Conservation (phyloP, 2,888 invertebrate species). For the Elmis aenea region DNA sequence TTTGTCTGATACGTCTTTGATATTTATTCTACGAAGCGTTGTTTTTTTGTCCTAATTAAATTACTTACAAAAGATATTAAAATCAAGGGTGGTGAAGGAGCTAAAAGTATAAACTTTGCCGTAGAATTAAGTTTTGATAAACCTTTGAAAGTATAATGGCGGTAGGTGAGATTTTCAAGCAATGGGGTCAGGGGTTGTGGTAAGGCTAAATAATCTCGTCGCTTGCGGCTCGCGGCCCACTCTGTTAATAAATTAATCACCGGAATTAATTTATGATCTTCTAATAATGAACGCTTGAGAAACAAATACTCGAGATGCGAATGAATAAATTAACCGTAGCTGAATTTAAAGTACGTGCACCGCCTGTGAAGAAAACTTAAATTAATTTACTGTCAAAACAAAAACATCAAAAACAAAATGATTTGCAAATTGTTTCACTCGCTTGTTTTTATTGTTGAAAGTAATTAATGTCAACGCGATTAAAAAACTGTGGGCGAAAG, state of each 20-base stretch:
- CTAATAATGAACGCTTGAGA: slow-evolving; percentile 38
- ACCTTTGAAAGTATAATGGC: no score
- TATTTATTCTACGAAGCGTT: no score
- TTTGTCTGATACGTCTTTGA: no score
- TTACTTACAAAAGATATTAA: no score
- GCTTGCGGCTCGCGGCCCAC: slow-evolving; percentile 11
- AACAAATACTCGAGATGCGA: slow-evolving; percentile 36
- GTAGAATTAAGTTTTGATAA: no score
- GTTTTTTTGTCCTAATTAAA: no score
- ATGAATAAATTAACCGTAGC: slow-evolving; percentile 36
- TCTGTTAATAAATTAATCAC: slow-evolving; percentile 36
- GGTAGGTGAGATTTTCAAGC: no score
- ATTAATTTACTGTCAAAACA: slow-evolving; percentile 38
- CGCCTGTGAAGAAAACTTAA: slow-evolving; percentile 31
- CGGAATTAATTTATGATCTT: slow-evolving; percentile 39
- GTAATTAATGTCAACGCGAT: slow-evolving; percentile 35
- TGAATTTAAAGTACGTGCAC: slow-evolving; percentile 30
- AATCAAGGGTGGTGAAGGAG: no score
- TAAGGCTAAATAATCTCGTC: slow-evolving; percentile 1
- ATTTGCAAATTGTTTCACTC: slow-evolving; percentile 35
- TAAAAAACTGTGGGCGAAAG: slow-evolving; percentile 27
- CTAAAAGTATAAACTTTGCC: no score
- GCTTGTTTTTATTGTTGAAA: slow-evolving; percentile 33
- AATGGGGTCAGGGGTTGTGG: not conserved
- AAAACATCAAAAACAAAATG: slow-evolving; percentile 33